Evolutionary conservation across 1,140 invertebrate species (phyloP).

Genomic region (Telenomus remus): DNA sequence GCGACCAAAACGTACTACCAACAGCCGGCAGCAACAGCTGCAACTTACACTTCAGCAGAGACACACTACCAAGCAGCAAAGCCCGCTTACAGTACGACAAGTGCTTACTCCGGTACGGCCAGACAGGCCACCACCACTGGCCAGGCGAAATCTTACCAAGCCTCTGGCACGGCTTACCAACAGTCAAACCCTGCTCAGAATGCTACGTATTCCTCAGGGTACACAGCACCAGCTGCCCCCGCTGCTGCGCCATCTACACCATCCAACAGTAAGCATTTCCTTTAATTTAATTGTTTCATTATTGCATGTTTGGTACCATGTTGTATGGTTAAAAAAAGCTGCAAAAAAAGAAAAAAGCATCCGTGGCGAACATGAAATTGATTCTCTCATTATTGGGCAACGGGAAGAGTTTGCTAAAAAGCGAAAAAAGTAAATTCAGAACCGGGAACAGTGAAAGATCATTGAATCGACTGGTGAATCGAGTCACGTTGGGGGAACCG

Average conservation of each 20-base stretch:
- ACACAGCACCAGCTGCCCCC: slow-evolving; percentile 77
- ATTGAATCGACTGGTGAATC: neutral
- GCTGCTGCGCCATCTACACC: slow-evolving; percentile 76
- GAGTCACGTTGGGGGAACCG: slow-evolving; percentile 50
- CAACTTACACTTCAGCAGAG: slow-evolving; percentile 81
- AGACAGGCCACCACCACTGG: slow-evolving; percentile 77
- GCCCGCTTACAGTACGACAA: slow-evolving; percentile 80
- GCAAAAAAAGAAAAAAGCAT: slow-evolving; percentile 11
- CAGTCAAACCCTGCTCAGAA: slow-evolving; percentile 73
- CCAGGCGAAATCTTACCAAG: slow-evolving; percentile 75
- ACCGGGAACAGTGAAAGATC: neutral
- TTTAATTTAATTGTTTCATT: neutral
- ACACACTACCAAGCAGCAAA: slow-evolving; percentile 79
- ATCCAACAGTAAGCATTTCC: slow-evolving; percentile 71
- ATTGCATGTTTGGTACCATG: neutral
- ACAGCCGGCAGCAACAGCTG: slow-evolving; percentile 81
- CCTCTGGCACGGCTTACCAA: slow-evolving; percentile 72
- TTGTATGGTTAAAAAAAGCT: neutral
- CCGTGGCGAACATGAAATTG: slow-evolving; percentile 71
- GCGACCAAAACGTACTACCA: slow-evolving; percentile 81
- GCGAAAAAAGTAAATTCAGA: neutral
- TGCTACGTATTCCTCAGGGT: slow-evolving; percentile 72
- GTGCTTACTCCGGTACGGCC: slow-evolving; percentile 79
- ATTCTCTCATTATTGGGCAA: slow-evolving; percentile 65
- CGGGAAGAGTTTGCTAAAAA: slow-evolving; percentile 4